Evolutionary conservation across 2,888 invertebrate species (phyloP), one percentile per base, ranked within the genome.

Genomic region (Heteromyza rotundicornis): DNA sequence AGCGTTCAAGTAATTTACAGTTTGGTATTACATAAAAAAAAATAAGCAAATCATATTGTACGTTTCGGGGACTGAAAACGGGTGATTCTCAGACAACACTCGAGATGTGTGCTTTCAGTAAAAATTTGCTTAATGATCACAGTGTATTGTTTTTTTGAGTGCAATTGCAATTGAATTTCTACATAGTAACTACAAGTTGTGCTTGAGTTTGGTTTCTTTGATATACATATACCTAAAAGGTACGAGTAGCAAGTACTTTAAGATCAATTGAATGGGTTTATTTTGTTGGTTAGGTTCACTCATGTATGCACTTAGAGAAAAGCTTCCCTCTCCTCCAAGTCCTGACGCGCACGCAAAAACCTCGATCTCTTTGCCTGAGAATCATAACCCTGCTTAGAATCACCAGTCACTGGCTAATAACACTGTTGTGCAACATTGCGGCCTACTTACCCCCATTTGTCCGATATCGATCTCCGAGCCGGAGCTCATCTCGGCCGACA

Each of bases 401-500:
- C 12, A 7, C 24, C 40, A 32, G 36, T 47, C n/a, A 36, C 14
- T 44, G 56, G 44, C n/a, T 24, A 56, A 51, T 51, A 61, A 51
- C 52, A 40, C 5, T 24, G 14, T 22, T 27, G 44, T 14, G 14
- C 14, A n/a, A 54, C 5, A 16, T 24, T n/a, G 20, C 8, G 40
- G 22, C 16, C 14, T 23, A 64, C 65, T 67, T 62, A 68, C 67
- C 65, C 53, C 61, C 64, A 65, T 62, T 32, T 57, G 62, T 44
- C 64, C 66, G 20, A 86, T 85, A 77, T 89, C 89, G 62, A 89
- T 86, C 64, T 90, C 90, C 0, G 90, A 90, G 60, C 90, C 89
- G 0, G 90, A 89, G 74, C 89, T 90, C 88, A 91, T 90, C 84
- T 91, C 92, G 8, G 90, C 89, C 12, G 90, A 90, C 3, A 91